Percentiles rank a stretch among this genome's conserved stretches.
Conservation (phyloP, 2,113 vertebrate species). For the Mustelus asterias region DNA sequence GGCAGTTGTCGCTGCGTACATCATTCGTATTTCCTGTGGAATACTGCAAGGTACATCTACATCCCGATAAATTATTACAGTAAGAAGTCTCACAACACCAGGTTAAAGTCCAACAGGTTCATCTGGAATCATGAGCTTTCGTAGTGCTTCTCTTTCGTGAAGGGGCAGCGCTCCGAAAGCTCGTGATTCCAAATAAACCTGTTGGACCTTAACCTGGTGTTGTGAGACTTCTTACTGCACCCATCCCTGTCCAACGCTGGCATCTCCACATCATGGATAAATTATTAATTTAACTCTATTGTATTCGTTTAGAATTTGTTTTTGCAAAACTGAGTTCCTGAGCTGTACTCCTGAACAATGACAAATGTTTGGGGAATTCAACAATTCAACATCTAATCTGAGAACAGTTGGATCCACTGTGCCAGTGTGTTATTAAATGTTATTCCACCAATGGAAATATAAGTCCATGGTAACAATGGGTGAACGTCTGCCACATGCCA, state of each 20-base stretch:
- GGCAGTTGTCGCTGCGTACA: background rate
- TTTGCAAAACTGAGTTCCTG: background rate
- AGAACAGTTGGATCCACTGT: background rate
- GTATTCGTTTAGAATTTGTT: too few relatives aligned
- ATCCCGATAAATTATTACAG: background rate
- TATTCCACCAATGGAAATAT: background rate
- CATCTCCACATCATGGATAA: too few relatives aligned
- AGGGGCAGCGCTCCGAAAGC: too few relatives aligned
- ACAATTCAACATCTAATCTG: background rate
- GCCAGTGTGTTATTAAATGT: too few relatives aligned
- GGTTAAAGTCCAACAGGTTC: too few relatives aligned
- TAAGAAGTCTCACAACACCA: too few relatives aligned
- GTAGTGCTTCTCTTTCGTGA: too few relatives aligned
- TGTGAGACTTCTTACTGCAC: too few relatives aligned
- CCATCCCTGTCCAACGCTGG: too few relatives aligned
- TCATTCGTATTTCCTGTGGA: background rate
- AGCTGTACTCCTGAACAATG: background rate
- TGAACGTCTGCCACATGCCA: background rate
- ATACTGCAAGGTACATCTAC: background rate
- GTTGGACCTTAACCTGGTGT: too few relatives aligned
- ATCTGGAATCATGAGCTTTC: too few relatives aligned
- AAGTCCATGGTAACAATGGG: background rate
- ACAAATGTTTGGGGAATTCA: background rate
- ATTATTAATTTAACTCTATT: background rate
- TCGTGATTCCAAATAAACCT: too few relatives aligned